phyloP scores from a whole-genome alignment of 2,113 vertebrate genomes.

The Capra hircus region DNA sequence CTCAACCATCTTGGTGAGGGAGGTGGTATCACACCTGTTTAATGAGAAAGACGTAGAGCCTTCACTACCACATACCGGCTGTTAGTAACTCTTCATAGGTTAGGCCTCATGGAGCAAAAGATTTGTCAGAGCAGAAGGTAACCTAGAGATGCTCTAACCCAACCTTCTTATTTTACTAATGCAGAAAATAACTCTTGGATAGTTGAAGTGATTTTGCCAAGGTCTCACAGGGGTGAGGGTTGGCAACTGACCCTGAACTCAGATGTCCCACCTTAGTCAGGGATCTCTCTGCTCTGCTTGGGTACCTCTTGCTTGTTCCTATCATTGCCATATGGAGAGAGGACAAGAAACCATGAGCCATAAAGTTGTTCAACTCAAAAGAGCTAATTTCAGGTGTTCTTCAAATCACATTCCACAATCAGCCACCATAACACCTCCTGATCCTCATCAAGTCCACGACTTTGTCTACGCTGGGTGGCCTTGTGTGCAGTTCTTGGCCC shows the following conservation, averaged over 20 bases:
- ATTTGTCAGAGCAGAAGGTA: neutral
- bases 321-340: neutral
- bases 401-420: neutral
- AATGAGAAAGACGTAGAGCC: neutral
- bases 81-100: neutral
- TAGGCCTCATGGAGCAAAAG: neutral
- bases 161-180: neutral
- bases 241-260: neutral
- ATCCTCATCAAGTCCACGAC: neutral
- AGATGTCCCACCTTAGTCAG: neutral
- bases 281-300: neutral
- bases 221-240: neutral
- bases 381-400: neutral
- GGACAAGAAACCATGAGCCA: neutral
- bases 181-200: neutral
- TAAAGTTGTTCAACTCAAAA: neutral
- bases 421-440: neutral
- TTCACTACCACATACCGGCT: neutral
- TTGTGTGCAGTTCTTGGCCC: neutral
- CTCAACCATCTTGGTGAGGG: neutral
- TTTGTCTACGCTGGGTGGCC: neutral
- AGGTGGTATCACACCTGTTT: neutral
- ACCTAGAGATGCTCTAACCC: neutral
- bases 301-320: neutral
- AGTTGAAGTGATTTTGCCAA: neutral